Percentiles rank a stretch among this genome's conserved stretches.
Conservation (phyloP, 2,797 vertebrate genomes). For the Squalus acanthias region DNA sequence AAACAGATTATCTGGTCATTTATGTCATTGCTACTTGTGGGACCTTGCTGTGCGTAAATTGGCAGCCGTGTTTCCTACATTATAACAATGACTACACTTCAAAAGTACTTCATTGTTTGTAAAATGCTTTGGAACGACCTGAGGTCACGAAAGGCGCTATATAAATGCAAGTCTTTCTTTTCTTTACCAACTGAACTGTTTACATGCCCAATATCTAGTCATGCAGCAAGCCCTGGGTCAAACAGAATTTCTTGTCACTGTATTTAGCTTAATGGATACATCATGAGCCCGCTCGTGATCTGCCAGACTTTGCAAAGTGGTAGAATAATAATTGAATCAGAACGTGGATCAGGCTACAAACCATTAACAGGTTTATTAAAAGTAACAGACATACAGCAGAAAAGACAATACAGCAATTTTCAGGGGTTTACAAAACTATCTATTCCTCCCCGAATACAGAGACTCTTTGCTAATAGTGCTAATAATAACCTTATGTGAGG, state of each 20-base stretch:
- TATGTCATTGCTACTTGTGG: background rate
- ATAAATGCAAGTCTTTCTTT: background rate
- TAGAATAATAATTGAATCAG: background rate
- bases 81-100: background rate
- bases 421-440: background rate
- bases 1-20: background rate
- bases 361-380: background rate
- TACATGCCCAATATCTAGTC: background rate
- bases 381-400: background rate
- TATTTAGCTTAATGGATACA: background rate
- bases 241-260: background rate
- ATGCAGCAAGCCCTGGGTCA: background rate
- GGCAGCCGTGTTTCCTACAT: background rate
- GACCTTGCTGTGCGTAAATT: background rate
- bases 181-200: background rate
- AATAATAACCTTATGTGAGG: background rate
- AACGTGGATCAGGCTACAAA: background rate
- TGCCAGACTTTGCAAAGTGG: background rate
- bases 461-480: background rate
- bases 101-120: background rate
- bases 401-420: background rate
- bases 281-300: background rate
- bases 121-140: background rate
- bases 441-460: background rate
- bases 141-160: background rate